phyloP scores from a whole-genome alignment of 1,140 invertebrate genomes.

The Thaumatotibia leucotreta region DNA sequence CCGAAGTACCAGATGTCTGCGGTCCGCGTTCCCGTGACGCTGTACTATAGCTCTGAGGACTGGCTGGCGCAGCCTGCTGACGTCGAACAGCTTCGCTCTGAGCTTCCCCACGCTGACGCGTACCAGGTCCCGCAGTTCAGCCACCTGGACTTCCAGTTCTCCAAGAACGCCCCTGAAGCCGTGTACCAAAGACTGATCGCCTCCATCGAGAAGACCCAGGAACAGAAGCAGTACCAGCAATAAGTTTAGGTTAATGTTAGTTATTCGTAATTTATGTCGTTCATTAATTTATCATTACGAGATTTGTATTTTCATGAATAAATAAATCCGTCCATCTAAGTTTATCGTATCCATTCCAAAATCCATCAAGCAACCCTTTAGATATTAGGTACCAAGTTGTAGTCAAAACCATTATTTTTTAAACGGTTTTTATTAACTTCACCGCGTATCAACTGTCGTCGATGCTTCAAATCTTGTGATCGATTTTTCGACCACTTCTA shows the following conservation, averaged over 20 bases:
- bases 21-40: slow-evolving; percentile 79
- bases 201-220: slow-evolving; percentile 36
- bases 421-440: no score
- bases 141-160: slow-evolving; percentile 85
- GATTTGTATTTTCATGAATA: slow-evolving; percentile 15
- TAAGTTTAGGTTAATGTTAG: slow-evolving; percentile 22
- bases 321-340: slow-evolving; percentile 44
- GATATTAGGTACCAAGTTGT: no score
- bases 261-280: slow-evolving; percentile 5
- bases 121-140: slow-evolving; percentile 76
- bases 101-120: slow-evolving; percentile 70
- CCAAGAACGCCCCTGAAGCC: slow-evolving; percentile 76
- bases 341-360: slow-evolving; percentile 15
- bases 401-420: no score
- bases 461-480: no score
- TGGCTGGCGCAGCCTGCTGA: slow-evolving; percentile 80
- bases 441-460: no score
- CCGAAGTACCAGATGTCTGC: slow-evolving; percentile 81
- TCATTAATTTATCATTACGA: slow-evolving; percentile 1
- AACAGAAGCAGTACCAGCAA: slow-evolving; percentile 4
- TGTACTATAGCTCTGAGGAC: slow-evolving; percentile 83
- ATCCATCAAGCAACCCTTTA: no score
- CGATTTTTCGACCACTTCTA: no score
- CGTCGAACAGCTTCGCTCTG: slow-evolving; percentile 76
- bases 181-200: slow-evolving; percentile 75